A percentile compares a stretch with the other conserved stretches of the same genome.
phyloP scores from a whole-genome alignment of 2,113 vertebrate genomes.

The Laticauda laticaudata region DNA sequence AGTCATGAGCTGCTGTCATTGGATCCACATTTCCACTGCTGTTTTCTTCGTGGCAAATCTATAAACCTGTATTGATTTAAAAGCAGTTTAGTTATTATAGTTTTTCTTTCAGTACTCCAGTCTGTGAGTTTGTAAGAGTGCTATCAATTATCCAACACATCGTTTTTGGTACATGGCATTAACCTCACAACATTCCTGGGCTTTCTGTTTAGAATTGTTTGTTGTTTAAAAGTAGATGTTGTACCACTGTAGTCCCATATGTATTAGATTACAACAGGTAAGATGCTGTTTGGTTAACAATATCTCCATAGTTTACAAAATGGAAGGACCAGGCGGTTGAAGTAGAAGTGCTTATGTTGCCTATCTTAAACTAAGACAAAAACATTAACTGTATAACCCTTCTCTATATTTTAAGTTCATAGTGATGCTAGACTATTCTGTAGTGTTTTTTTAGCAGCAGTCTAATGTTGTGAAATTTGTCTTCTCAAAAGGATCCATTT shows the following conservation, averaged over 20 bases:
- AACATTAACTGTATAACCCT: no score
- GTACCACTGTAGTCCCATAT: background rate
- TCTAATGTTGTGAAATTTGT: background rate
- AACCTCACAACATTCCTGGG: background rate
- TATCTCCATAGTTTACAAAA: background rate
- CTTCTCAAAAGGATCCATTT: background rate
- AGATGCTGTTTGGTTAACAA: background rate
- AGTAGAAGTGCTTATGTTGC: no score
- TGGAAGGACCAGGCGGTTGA: no score
- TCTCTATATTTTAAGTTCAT: no score
- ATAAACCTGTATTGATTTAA: background rate
- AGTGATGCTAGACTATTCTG: no score
- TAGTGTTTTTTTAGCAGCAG: background rate
- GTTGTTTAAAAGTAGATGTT: background rate
- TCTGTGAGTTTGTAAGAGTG: background rate
- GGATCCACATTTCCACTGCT: background rate
- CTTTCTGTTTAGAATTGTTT: no score
- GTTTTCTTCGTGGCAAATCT: background rate
- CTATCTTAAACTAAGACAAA: no score
- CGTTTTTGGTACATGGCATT: no score
- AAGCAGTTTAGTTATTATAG: background rate
- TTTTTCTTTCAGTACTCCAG: background rate
- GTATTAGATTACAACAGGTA: background rate
- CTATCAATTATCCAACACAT: slow-evolving; percentile 41
- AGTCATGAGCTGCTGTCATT: background rate